Base-by-base conservation (phyloP, 2,888 invertebrate genomes). In the Xanthia togata region DNA sequence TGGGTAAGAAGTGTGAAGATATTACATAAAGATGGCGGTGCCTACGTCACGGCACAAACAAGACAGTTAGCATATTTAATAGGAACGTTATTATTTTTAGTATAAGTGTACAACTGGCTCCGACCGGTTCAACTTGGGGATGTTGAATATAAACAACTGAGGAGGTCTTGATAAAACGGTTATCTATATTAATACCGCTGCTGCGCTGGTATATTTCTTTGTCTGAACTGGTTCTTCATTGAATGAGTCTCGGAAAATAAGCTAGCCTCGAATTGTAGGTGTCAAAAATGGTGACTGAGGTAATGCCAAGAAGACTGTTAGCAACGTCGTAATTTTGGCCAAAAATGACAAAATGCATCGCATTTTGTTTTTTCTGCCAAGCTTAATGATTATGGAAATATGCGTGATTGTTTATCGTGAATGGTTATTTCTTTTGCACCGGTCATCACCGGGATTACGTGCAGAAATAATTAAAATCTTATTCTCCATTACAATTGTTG, bases 31-130 rank as follows among this genome's bases (percentile, higher is more conserved):
- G 63, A 82, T 84, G 82, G 72, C 62, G 55, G 47, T 17, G 73
- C 12, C 80, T 74, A 82, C 88, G 88, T 89, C 87, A 84, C 47
- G 68, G 76, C 85, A 88, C 88, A 91, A 92, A 92, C 92, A 92
- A 91, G 90, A 89, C 91, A 84, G 89, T 92, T 92, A 90, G 89
- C 92, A 90, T 92, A 88, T 87, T 76, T 90, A 89, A 90, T 90
- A 88, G 82, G 80, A 84, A 85, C 84, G 81, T 87, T 88, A 87
- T 88, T 90, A 90, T 89, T 89, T 88, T 88, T 89, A 89, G 80
- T 75, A 76, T 70, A 77, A 71, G 63, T 81, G 41, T 53, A 31
- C 26, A 71, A 82, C 85, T 78, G 62, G 82, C 69, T 53, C 17
- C 0, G 44, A 59, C 69, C 64, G 63, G 84, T 75, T 70, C 31